A percentile compares a stretch with the other conserved stretches of the same genome.
Conservation (phyloP, 2,888 invertebrate species). For the Phengaris arion region DNA sequence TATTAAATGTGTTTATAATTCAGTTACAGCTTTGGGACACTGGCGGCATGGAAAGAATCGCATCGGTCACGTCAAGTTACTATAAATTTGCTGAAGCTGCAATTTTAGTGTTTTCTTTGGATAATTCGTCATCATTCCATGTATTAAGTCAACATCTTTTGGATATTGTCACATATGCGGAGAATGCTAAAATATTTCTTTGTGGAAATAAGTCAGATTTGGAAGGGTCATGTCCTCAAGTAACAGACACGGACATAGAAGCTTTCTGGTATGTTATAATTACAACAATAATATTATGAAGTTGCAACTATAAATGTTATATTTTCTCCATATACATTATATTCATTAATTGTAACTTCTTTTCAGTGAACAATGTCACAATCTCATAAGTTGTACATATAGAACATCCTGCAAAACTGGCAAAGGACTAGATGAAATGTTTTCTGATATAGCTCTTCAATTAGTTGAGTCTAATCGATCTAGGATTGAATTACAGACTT, state of each 20-base stretch:
- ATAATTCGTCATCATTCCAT: slow-evolving; percentile 95
- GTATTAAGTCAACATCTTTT: slow-evolving; percentile 93
- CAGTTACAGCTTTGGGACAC: slow-evolving; percentile 98
- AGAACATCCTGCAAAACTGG: slow-evolving; percentile 94
- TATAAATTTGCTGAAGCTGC: slow-evolving; percentile 98
- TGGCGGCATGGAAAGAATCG: slow-evolving; percentile 97
- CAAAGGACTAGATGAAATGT: slow-evolving; percentile 94
- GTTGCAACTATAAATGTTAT: background rate
- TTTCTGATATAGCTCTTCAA: slow-evolving; percentile 90
- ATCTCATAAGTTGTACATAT: slow-evolving; percentile 91
- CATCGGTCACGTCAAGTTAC: slow-evolving; percentile 96
- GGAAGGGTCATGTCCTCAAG: slow-evolving; percentile 85
- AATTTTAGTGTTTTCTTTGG: slow-evolving; percentile 92
- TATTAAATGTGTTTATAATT: slow-evolving; percentile 36
- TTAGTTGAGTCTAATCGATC: slow-evolving; percentile 89
- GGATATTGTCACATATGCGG: slow-evolving; percentile 95
- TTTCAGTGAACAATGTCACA: slow-evolving; percentile 93
- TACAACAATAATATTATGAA: background rate
- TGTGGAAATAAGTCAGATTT: slow-evolving; percentile 95
- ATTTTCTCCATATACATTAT: background rate
- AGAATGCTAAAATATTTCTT: slow-evolving; percentile 96
- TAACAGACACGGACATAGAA: slow-evolving; percentile 93
- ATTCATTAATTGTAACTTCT: background rate
- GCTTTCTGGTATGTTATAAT: slow-evolving; percentile 84
- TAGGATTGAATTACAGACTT: slow-evolving; percentile 88